phyloP scores from a whole-genome alignment of 1,140 invertebrate species.

The Nymphalis io region DNA sequence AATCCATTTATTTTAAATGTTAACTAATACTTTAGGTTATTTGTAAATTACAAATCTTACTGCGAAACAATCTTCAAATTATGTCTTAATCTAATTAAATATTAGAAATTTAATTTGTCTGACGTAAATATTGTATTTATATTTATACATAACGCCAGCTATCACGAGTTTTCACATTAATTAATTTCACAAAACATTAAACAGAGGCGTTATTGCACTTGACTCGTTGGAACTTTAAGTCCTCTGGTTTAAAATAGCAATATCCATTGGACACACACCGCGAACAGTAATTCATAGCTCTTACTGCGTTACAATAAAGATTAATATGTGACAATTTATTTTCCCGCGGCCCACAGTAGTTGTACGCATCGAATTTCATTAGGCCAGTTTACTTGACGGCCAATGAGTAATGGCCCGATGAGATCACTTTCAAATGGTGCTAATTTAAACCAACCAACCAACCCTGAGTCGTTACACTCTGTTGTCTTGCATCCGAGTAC shows the following conservation, averaged over 20 bases:
- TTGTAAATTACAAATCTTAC: no score
- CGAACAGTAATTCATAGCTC: neutral
- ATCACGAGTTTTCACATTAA: neutral
- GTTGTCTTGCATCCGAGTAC: conserved; percentile 29
- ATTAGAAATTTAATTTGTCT: no score
- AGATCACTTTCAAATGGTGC: conserved; percentile 68
- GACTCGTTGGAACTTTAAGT: conserved; percentile 25
- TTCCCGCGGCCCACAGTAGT: conserved; percentile 10
- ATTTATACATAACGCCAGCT: neutral
- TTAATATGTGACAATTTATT: conserved; percentile 12
- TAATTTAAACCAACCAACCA: conserved; percentile 59
- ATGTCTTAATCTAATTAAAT: no score
- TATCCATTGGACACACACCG: conserved; percentile 17
- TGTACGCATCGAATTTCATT: conserved; percentile 48
- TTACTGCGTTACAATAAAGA: conserved; percentile 15
- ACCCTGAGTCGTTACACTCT: conserved; percentile 37
- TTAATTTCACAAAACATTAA: conserved; percentile 4
- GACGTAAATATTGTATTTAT: no score
- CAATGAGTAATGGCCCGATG: conserved; percentile 70
- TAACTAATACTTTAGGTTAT: no score
- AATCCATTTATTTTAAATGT: no score
- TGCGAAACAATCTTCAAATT: no score
- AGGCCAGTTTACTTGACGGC: conserved; percentile 47
- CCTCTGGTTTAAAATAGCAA: conserved; percentile 19
- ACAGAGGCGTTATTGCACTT: conserved; percentile 22